phyloP scores from a whole-genome alignment of 2,888 invertebrate species.

The Autographa gamma region DNA sequence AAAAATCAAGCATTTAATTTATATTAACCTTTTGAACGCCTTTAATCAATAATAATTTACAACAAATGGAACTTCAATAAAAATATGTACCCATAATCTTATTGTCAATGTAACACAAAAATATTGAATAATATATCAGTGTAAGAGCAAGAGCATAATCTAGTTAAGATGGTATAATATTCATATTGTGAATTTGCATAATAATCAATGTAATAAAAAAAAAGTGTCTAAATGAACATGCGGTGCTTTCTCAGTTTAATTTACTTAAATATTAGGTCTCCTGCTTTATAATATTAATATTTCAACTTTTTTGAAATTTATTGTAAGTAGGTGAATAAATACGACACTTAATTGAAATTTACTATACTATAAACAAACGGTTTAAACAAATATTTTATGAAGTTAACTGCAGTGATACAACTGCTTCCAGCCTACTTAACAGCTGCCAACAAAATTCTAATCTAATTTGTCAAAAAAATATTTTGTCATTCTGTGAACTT shows the following conservation, averaged over 20 bases:
- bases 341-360: neutral
- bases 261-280: neutral
- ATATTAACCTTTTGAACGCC: conserved; percentile 32
- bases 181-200: neutral
- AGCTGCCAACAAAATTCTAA: conserved; percentile 4
- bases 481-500: neutral
- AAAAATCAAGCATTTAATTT: conserved; percentile 14
- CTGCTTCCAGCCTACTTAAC: neutral
- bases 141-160: no score
- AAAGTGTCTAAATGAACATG: no score
- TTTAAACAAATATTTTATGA: neutral
- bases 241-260: neutral
- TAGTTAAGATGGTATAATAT: neutral
- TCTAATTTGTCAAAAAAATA: neutral
- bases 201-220: no score
- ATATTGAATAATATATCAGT: neutral
- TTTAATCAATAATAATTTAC: neutral
- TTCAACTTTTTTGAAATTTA: neutral
- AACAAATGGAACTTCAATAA: neutral
- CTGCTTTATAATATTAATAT: neutral
- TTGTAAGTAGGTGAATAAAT: neutral
- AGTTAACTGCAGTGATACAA: neutral
- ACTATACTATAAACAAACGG: neutral
- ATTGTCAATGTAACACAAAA: conserved; percentile 30
- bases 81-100: conserved; percentile 14